Conservation (phyloP, 2,113 vertebrate genomes). For the Tachuris rubrigastra region DNA sequence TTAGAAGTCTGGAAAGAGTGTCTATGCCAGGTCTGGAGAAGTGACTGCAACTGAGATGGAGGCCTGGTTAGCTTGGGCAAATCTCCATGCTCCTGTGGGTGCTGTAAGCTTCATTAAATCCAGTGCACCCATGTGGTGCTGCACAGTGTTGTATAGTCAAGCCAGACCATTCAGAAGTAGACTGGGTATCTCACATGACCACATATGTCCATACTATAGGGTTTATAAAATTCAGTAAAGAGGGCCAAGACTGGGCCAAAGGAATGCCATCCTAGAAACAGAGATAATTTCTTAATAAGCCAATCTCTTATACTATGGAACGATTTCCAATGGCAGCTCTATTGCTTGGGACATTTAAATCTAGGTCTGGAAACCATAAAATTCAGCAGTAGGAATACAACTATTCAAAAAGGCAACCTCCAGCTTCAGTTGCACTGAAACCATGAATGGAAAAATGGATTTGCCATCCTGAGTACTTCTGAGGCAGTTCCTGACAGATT, state of each 20-base stretch:
- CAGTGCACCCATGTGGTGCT: background rate
- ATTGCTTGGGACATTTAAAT: background rate
- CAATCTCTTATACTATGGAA: background rate
- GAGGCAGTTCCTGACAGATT: background rate
- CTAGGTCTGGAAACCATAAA: background rate
- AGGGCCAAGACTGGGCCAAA: background rate
- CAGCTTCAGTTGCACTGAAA: background rate
- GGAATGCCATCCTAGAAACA: background rate
- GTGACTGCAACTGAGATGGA: background rate
- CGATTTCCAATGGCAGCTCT: background rate
- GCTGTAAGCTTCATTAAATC: background rate
- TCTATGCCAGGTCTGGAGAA: background rate
- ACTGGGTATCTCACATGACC: background rate
- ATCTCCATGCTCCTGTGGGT: background rate
- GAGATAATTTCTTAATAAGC: background rate
- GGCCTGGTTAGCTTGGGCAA: background rate
- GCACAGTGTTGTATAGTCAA: background rate
- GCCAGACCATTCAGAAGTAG: background rate
- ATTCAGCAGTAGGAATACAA: background rate
- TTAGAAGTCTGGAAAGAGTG: background rate
- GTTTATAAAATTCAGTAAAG: background rate
- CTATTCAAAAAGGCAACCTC: background rate
- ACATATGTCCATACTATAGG: rapidly evolving
- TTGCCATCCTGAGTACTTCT: background rate
- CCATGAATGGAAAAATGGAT: background rate